phyloP scores from a whole-genome alignment of 2,113 vertebrate genomes.

The Ploceus nigricollis region DNA sequence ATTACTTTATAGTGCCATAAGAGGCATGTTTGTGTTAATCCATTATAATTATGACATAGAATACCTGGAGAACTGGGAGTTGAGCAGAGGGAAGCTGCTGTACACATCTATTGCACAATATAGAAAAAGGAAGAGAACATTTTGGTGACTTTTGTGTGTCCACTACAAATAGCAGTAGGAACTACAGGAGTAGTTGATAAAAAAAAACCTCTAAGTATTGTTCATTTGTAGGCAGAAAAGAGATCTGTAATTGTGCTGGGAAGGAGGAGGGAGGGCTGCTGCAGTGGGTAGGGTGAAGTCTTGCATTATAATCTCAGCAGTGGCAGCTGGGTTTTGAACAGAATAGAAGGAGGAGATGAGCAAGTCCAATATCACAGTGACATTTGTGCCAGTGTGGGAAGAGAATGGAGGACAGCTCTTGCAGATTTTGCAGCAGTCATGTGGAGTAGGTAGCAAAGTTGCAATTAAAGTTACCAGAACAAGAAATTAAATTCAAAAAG shows the following conservation, averaged over 20 bases:
- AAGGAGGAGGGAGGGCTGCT: background rate
- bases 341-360: background rate
- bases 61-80: background rate
- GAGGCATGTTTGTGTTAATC: background rate
- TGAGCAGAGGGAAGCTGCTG: background rate
- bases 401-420: background rate
- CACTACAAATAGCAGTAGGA: background rate
- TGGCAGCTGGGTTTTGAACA: background rate
- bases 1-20: background rate
- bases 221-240: background rate
- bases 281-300: background rate
- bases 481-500: background rate
- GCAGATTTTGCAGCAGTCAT: background rate
- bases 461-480: background rate
- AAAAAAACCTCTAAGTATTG: background rate
- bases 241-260: background rate
- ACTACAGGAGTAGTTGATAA: background rate
- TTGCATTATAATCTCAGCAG: background rate
- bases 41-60: background rate
- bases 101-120: background rate
- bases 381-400: background rate
- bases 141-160: background rate
- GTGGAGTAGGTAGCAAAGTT: background rate
- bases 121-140: background rate
- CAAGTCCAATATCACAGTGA: background rate